phyloP scores from a whole-genome alignment of 2,797 vertebrate genomes.

The Taeniopygia guttata region DNA sequence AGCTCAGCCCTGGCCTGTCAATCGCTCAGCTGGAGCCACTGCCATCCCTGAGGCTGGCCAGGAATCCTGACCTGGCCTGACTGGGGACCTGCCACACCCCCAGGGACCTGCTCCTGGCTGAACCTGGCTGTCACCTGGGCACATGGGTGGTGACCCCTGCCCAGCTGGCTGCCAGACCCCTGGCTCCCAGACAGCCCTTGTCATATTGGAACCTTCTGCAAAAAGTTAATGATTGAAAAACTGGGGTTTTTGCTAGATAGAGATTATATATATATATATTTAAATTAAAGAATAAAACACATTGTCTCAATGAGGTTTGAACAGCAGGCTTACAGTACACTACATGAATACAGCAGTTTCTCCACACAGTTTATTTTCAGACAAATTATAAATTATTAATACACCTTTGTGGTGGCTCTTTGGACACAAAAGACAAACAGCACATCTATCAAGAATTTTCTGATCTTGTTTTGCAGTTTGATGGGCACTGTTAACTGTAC shows the following conservation, averaged over 20 bases:
- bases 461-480: neutral
- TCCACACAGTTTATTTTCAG: neutral
- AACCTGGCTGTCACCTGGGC: neutral
- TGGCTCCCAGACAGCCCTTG: rapidly evolving
- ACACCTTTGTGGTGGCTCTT: neutral
- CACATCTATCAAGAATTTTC: neutral
- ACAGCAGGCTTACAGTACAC: neutral
- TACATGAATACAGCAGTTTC: neutral
- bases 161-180: neutral
- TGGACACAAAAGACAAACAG: neutral
- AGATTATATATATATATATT: neutral
- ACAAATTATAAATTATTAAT: neutral
- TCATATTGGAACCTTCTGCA: rapidly evolving
- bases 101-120: neutral
- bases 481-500: neutral
- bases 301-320: neutral
- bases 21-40: neutral
- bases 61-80: neutral
- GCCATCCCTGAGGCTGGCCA: neutral
- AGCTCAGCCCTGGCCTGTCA: neutral
- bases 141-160: neutral
- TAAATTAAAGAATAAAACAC: neutral
- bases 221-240: neutral
- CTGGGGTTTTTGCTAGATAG: neutral
- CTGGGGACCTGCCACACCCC: neutral